Conservation (phyloP, 2,888 invertebrate genomes). For the Dryadula phaetusa region DNA sequence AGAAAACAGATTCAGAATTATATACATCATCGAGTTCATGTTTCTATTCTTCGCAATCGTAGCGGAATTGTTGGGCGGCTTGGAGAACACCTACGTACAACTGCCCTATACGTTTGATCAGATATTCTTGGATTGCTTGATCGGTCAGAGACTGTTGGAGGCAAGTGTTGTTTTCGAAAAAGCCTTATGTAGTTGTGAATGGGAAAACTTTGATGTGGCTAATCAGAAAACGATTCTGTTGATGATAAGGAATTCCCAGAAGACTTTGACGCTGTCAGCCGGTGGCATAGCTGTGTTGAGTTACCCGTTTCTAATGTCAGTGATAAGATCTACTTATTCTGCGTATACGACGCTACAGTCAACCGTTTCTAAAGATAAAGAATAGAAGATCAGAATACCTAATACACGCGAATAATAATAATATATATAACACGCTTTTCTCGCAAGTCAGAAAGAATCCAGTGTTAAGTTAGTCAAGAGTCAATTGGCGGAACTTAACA, state of each 20-base stretch:
- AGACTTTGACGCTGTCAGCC: slow-evolving; percentile 60
- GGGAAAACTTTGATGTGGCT: slow-evolving; percentile 62
- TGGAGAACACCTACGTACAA: slow-evolving; percentile 62
- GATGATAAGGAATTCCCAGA: slow-evolving; percentile 62
- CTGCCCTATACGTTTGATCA: slow-evolving; percentile 59
- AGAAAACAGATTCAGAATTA: slow-evolving; percentile 54
- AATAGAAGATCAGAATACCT: background rate
- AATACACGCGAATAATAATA: too few species aligned
- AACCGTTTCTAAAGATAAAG: slow-evolving; percentile 19
- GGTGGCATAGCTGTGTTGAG: slow-evolving; percentile 61
- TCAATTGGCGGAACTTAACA: too few species aligned
- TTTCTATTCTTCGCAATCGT: slow-evolving; percentile 57
- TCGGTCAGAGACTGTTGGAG: slow-evolving; percentile 64
- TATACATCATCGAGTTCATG: slow-evolving; percentile 58
- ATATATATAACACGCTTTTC: too few species aligned
- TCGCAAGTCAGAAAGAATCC: too few species aligned
- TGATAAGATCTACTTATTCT: slow-evolving; percentile 62
- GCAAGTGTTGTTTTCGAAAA: slow-evolving; percentile 57
- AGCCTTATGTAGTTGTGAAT: slow-evolving; percentile 63
- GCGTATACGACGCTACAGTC: slow-evolving; percentile 57
- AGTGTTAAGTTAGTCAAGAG: too few species aligned
- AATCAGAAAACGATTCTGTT: slow-evolving; percentile 62
- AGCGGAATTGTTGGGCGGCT: slow-evolving; percentile 62
- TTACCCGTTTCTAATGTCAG: slow-evolving; percentile 59
- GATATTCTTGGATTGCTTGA: slow-evolving; percentile 62